Percentiles rank a stretch among this genome's conserved stretches.
phyloP scores from a whole-genome alignment of 2,888 invertebrate species.

The Sipha maydis region DNA sequence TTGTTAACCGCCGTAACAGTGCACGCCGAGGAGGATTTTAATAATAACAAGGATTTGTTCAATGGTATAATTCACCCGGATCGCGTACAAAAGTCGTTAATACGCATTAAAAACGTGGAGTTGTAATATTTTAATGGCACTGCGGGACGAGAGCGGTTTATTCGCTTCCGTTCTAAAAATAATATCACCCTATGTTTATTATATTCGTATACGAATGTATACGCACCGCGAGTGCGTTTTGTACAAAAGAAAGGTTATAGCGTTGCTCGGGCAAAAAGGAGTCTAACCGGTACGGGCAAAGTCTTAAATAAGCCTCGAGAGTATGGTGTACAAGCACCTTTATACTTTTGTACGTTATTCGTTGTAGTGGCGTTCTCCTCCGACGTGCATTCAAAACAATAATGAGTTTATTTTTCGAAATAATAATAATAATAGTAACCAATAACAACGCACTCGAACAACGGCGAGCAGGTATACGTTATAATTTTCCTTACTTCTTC shows the following conservation, averaged over 20 bases:
- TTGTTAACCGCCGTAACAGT: slow-evolving; percentile 1
- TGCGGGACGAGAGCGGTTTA: not conserved
- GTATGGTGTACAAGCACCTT: not conserved
- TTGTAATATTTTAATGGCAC: slow-evolving; percentile 2
- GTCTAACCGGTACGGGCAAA: not conserved
- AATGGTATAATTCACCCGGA: slow-evolving; percentile 28
- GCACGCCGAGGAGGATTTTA: not conserved
- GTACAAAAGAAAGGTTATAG: not conserved
- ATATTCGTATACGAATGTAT: not conserved
- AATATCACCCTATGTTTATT: slow-evolving; percentile 7
- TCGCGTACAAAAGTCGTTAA: slow-evolving; percentile 49
- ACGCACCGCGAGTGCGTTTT: not conserved
- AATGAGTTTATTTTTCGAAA: not conserved
- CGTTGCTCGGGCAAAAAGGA: not conserved
- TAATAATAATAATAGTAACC: not conserved
- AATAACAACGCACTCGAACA: not conserved
- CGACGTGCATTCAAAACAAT: slow-evolving; percentile 24
- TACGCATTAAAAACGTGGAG: slow-evolving; percentile 34
- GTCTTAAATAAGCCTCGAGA: slow-evolving; percentile 7
- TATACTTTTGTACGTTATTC: not conserved
- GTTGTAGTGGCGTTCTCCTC: not conserved
- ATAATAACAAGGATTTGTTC: slow-evolving; percentile 41
- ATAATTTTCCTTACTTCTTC: not conserved
- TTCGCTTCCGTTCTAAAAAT: slow-evolving; percentile 21
- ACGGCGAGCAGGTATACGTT: not conserved